Base-by-base conservation (phyloP, 2,888 invertebrate genomes). In the Rambutsinella grinnellia region DNA sequence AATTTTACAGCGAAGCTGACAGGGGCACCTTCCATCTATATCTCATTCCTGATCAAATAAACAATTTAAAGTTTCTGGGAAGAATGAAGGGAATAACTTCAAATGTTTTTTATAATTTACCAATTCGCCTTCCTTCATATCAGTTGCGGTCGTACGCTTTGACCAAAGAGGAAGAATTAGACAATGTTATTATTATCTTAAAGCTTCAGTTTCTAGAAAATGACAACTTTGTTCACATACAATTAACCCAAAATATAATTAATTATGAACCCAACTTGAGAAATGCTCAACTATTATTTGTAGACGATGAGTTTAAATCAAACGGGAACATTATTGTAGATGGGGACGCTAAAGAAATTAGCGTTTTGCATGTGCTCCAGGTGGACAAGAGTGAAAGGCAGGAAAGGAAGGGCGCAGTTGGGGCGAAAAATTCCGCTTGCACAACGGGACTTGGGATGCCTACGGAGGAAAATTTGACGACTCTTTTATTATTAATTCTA, bases 391-490 rank as follows among this genome's bases (percentile, higher is more conserved):
- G n/a, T n/a, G n/a, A n/a, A n/a, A n/a, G n/a, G 8, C 57, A 57
- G 27, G 19, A 27, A 13, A 28, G 61, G 19, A 44, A 21, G 19
- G 61, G 61, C 10, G 36, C 61, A 8, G 17, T 17, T 15, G 61
- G 61, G 15, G 61, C 61, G 17, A 44, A 26, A 49, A 62, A 62
- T 62, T 62, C 19, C 46, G 49, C 2, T 17, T 65, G 8, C 2
- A 53, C 28, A 2, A 26, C n/a, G 54, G 54, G 15, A 65, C 26
- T 19, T 65, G 65, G 65, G 53, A 65, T 10, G 65, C 54, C 6
- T 36, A 6, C 24, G 65, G 65, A 5, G 65, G 65, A 2, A 27
- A 5, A 21, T 23, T 21, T 6, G 54, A 65, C 36, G 65, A 65
- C 65, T 28, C 65, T 3, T 65, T 65, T 28, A 13, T 53, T 26